These are phyloP conservation scores for Acleris sparsana DNA, from an alignment of 2,888 invertebrate species.

Conservation along the genomic window DNA sequence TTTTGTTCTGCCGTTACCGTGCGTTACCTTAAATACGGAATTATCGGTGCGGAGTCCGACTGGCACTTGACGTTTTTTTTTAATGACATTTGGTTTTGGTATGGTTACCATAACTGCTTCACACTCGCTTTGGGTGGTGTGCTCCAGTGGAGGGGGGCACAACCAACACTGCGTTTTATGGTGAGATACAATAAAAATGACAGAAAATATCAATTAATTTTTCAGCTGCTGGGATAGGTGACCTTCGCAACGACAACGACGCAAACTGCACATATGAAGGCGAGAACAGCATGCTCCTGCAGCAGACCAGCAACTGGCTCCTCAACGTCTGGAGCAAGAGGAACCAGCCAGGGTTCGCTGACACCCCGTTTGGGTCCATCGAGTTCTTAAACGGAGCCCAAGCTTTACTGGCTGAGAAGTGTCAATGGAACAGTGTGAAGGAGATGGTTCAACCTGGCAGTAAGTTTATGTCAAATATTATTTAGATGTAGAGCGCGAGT, in stretches of 20 bases:
- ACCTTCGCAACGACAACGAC: slow-evolving; percentile 91
- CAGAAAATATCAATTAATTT: slow-evolving; percentile 9
- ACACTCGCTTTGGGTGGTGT: too few species aligned
- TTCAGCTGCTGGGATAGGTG: slow-evolving; percentile 88
- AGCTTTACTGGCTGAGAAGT: slow-evolving; percentile 80
- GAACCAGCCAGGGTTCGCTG: slow-evolving; percentile 58
- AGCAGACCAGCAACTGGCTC: slow-evolving; percentile 95
- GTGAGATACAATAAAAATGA: too few species aligned
- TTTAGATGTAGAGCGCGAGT: too few species aligned
- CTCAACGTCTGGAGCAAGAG: slow-evolving; percentile 84
- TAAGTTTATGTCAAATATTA: slow-evolving; percentile 52
- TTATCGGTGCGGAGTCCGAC: too few species aligned
- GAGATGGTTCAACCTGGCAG: slow-evolving; percentile 81
- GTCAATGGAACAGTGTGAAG: slow-evolving; percentile 69
- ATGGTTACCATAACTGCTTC: too few species aligned
- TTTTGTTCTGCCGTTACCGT: too few species aligned
- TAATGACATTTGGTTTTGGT: too few species aligned
- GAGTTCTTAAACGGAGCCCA: slow-evolving; percentile 85
- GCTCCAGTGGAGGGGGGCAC: too few species aligned
- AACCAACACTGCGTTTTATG: too few species aligned
- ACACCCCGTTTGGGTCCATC: slow-evolving; percentile 86
- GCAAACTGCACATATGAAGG: slow-evolving; percentile 96
- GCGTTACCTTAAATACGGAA: too few species aligned
- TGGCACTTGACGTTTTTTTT: too few species aligned
- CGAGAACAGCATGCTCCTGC: slow-evolving; percentile 94